These are phyloP conservation scores for Sisor rabdophorus DNA, from an alignment of 2,113 vertebrate species.

Conservation along the genomic window DNA sequence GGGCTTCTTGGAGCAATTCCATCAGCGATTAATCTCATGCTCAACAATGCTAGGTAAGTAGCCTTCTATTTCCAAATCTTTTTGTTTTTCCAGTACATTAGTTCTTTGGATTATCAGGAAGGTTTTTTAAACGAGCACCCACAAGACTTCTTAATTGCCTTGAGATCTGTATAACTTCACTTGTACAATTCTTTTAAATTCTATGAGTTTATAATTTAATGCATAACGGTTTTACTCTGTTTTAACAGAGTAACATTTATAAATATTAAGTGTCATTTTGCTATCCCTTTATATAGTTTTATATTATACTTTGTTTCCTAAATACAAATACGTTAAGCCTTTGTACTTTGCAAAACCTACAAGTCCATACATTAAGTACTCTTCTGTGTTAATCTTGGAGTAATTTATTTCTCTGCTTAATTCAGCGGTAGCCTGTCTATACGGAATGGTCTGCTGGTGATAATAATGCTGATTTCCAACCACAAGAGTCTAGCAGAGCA, in stretches of 20 bases:
- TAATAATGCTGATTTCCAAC: conserved; percentile 80
- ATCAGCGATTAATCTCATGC: conserved; percentile 80
- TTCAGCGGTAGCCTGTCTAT: conserved; percentile 77
- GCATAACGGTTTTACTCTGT: too few relatives aligned
- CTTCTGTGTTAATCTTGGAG: background rate
- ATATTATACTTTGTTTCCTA: too few relatives aligned
- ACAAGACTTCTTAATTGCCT: background rate
- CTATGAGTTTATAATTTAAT: background rate
- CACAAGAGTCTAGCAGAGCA: conserved; percentile 86
- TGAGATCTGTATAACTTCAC: too few relatives aligned
- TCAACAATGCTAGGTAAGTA: conserved; percentile 75
- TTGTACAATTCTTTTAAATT: background rate
- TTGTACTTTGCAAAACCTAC: background rate
- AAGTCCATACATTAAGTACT: too few relatives aligned
- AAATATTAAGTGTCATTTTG: background rate
- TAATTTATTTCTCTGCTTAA: conserved; percentile 7
- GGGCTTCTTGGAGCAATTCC: conserved; percentile 79
- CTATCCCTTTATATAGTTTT: background rate
- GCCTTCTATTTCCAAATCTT: background rate
- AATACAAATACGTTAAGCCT: background rate
- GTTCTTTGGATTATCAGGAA: background rate
- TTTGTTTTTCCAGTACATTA: background rate
- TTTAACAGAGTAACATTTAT: too few relatives aligned
- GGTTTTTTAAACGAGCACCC: background rate
- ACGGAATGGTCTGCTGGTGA: conserved; percentile 80